A percentile compares a stretch with the other conserved stretches of the same genome.
Conservation (phyloP, 2,888 invertebrate species). For the Malthinus seriepunctatus region DNA sequence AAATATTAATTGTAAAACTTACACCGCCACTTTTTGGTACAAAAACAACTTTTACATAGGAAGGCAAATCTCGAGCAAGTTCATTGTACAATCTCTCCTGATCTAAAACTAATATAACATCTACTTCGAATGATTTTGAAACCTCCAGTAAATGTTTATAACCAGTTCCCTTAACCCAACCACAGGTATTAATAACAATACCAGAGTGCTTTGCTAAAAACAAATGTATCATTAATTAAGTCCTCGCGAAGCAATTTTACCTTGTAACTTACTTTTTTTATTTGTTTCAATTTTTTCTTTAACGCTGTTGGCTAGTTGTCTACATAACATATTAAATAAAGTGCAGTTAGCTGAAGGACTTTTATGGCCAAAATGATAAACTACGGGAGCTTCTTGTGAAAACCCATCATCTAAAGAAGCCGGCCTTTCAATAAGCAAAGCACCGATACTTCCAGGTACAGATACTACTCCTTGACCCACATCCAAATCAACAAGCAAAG, state of each 20-base stretch:
- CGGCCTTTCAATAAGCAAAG: constrained; percentile 87
- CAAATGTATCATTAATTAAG: background rate
- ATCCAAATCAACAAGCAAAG: constrained; percentile 93
- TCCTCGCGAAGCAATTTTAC: background rate
- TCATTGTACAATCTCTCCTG: constrained; percentile 96
- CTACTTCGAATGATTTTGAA: constrained; percentile 93
- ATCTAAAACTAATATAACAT: constrained; percentile 92
- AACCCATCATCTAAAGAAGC: constrained; percentile 95
- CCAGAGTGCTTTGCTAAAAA: constrained; percentile 79
- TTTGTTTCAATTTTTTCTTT: constrained; percentile 83
- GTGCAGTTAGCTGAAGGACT: constrained; percentile 75
- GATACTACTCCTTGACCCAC: constrained; percentile 93
- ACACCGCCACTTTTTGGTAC: constrained; percentile 97
- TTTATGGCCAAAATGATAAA: constrained; percentile 93
- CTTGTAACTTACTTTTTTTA: constrained; percentile 69
- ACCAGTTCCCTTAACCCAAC: constrained; percentile 93
- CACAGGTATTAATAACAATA: constrained; percentile 95
- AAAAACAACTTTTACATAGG: constrained; percentile 89
- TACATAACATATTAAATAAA: constrained; percentile 81
- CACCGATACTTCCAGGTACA: constrained; percentile 90
- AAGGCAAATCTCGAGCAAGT: constrained; percentile 89
- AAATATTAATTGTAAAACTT: constrained; percentile 46
- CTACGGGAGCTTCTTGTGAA: constrained; percentile 88
- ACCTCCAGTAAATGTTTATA: constrained; percentile 86
- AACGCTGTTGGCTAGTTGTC: constrained; percentile 84